Evolutionary conservation across 2,797 vertebrate genomes (phyloP), one percentile per base, ranked within the genome.

Genomic region (Gymnoscopelus microlampas): DNA sequence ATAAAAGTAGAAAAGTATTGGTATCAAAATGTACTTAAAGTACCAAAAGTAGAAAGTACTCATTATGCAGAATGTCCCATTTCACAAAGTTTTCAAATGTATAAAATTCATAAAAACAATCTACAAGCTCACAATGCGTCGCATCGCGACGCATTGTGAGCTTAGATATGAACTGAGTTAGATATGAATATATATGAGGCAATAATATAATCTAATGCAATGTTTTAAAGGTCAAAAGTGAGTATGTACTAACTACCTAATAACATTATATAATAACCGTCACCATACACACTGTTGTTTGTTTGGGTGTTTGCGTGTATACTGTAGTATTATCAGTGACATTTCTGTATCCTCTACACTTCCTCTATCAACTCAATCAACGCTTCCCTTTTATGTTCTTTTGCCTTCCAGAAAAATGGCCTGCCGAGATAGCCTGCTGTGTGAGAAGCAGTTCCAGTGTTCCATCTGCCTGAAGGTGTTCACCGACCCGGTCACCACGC

Each of bases 381-480:
- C 50, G 63, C 65, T 69, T 79, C 69, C 48, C 15, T 29, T 29
- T 29, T 3, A 29, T 3, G 4, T 62, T 14, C 35, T 23, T 32
- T 51, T 48, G 32, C 59, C 19, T 14, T 44, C 14, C 53, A 65
- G 51, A 47, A 23, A 12, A 7, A 66, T 66, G 63, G 15, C 53
- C 53, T 24, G 15, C 32, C 15, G 49, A 0, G 53, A 47, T 0
- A 23, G 53, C 14, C 32, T 66, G 32, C 12, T 66, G 53, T 68
- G 68, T 24, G 74, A 74, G 19, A 71, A 75, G 39, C 64, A 79
- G 70, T 79, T 84, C 71, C 79, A 68, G 65, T 85, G 82, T 29
- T 73, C 79, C 6, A 53, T 85, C 32, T 85, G 82, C 60, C 70
- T 76, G 51, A 59, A 73, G 35, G 61, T 80, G 48, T 80, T 85